These are phyloP conservation scores for Stenodema calcarata DNA, from an alignment of 2,888 invertebrate species.

Conservation along the genomic window DNA sequence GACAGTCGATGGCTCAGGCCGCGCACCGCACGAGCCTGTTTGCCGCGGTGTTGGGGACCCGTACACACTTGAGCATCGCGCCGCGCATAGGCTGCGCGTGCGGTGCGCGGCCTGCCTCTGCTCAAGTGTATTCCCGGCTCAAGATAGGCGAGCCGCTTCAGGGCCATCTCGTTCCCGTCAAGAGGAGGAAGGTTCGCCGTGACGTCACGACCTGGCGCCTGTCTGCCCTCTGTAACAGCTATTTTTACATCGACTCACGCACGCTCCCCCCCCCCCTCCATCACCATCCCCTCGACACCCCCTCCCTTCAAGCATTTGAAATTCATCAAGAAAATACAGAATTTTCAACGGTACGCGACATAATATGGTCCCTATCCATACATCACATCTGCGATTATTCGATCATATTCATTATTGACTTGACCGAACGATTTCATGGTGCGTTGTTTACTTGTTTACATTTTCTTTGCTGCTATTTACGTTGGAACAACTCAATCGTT, in stretches of 20 bases:
- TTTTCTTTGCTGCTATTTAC: neutral
- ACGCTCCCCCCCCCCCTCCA: slow-evolving; percentile 8
- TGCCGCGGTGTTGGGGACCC: no score
- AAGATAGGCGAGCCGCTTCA: slow-evolving; percentile 22
- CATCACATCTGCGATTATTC: neutral
- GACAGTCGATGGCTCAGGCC: no score
- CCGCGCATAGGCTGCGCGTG: no score
- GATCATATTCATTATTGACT: neutral
- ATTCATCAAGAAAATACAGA: neutral
- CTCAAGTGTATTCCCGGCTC: no score
- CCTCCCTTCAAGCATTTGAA: neutral
- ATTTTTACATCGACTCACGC: slow-evolving; percentile 51
- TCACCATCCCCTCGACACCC: neutral
- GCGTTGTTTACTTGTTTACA: neutral
- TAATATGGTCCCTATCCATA: neutral
- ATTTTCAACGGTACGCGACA: neutral
- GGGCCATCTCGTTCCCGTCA: slow-evolving; percentile 1
- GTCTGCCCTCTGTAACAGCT: slow-evolving; percentile 51
- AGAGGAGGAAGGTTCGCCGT: slow-evolving; percentile 32
- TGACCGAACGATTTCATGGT: neutral
- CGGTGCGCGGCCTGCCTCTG: no score
- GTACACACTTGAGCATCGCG: no score
- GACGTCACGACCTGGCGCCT: slow-evolving; percentile 53
- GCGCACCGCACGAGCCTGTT: no score
- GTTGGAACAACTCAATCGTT: neutral